Percentiles rank a stretch among this genome's conserved stretches.
Conservation (phyloP, 1,140 invertebrate species). For the Drosophila repleta region DNA sequence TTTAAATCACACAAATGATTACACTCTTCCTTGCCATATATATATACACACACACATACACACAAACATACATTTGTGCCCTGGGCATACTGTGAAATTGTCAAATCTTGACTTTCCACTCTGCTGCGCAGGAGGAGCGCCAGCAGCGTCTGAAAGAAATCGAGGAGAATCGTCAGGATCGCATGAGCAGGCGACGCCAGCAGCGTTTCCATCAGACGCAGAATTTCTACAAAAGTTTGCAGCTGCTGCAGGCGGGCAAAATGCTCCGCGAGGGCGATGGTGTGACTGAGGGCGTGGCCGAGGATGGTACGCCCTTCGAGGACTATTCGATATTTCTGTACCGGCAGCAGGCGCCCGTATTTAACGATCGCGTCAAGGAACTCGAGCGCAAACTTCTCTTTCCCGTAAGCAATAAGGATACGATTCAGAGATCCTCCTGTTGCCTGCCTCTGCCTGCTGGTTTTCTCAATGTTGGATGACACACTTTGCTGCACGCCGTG, state of each 20-base stretch:
- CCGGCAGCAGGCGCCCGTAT: slow-evolving; percentile 89
- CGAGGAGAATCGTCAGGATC: slow-evolving; percentile 87
- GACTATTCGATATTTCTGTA: slow-evolving; percentile 91
- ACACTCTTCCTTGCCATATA: slow-evolving; percentile 11
- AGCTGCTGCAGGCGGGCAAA: slow-evolving; percentile 89
- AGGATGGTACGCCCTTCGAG: slow-evolving; percentile 86
- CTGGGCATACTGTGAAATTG: slow-evolving; percentile 40
- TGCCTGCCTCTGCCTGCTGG: slow-evolving; percentile 38
- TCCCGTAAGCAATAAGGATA: slow-evolving; percentile 87
- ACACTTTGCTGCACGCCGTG: slow-evolving; percentile 9
- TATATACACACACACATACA: not conserved
- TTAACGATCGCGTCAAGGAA: slow-evolving; percentile 91
- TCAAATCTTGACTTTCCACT: slow-evolving; percentile 47
- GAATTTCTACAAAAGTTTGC: slow-evolving; percentile 91
- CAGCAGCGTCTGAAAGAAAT: slow-evolving; percentile 88
- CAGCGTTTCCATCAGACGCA: slow-evolving; percentile 88
- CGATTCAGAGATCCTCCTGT: slow-evolving; percentile 7
- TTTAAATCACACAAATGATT: slow-evolving; percentile 3
- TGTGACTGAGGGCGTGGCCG: slow-evolving; percentile 64
- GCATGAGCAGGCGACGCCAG: slow-evolving; percentile 87
- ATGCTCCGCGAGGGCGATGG: slow-evolving; percentile 85
- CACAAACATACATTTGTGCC: slow-evolving; percentile 26
- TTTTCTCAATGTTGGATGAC: slow-evolving; percentile 23
- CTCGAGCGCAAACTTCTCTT: slow-evolving; percentile 90
- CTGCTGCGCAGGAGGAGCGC: slow-evolving; percentile 86